phyloP scores from a whole-genome alignment of 2,797 vertebrate species.

The Brotula barbata region DNA sequence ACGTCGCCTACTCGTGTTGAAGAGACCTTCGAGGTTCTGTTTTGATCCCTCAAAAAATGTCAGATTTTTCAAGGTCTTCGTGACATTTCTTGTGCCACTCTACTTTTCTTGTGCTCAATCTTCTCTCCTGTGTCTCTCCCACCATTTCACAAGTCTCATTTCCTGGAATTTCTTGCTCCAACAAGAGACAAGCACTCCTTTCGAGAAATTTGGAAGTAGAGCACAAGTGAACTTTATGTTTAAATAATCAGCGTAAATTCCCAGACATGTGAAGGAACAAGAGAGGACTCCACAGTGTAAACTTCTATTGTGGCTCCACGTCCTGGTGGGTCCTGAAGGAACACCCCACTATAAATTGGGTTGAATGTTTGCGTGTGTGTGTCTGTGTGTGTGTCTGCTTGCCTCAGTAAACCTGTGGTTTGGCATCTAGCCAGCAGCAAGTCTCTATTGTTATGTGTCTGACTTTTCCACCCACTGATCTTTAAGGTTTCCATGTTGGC shows the following conservation, averaged over 20 bases:
- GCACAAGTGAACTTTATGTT: constrained; percentile 57
- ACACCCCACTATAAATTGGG: constrained; percentile 65
- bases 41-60: constrained; percentile 2
- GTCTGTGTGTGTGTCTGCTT: constrained; percentile 40
- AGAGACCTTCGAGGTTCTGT: constrained; percentile 1
- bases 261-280: constrained; percentile 65
- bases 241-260: constrained; percentile 70
- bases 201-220: constrained; percentile 41
- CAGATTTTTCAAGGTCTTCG: background rate
- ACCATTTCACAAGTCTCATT: constrained; percentile 24
- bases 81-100: background rate
- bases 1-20: constrained; percentile 15
- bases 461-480: constrained; percentile 68
- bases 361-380: constrained; percentile 32
- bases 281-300: constrained; percentile 57
- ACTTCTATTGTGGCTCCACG: constrained; percentile 62
- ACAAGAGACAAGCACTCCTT: constrained; percentile 19
- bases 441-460: constrained; percentile 69
- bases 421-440: constrained; percentile 60
- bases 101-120: constrained; percentile 11
- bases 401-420: constrained; percentile 67
- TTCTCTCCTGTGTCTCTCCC: background rate
- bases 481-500: constrained; percentile 68
- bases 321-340: constrained; percentile 77
- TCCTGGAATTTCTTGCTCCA: constrained; percentile 26